Evolutionary conservation across 2,888 invertebrate species (phyloP), one percentile per base, ranked within the genome.

Genomic region (Cryptus armator): DNA sequence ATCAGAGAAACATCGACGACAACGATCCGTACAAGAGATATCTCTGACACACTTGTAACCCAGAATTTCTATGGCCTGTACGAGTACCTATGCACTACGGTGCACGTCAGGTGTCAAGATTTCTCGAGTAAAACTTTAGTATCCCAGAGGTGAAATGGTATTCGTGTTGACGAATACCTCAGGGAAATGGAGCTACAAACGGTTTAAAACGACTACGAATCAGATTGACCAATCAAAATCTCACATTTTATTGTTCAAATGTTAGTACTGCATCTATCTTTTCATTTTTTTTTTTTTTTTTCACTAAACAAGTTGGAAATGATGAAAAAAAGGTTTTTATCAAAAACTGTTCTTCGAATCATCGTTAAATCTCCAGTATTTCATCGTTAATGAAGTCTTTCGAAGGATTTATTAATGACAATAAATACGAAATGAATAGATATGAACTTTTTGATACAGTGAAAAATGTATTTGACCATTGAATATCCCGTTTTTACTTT

Each of bases 11-110:
- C 59, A n/a, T 29, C 59, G 32, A 29, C 59, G 59, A 62, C 59
- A 62, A 62, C 59, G 59, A 62, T 62, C 59, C 59, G 29, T 62
- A 62, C 59, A 62, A 29, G 59, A 62, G 59, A 62, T 62, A 62
- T 29, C 59, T 62, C 59, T 19, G 59, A 29, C 59, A 62, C 59
- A 62, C 59, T 62, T 71, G 86, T 71, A 84, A 84, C 77, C 83
- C 72, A 84, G 83, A 85, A 86, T 86, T 87, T 86, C 86, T 86
- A 87, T 85, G 77, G 86, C 83, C 80, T 77, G 70, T 81, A 81
- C 83, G 81, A 81, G 87, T 86, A 24, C 24, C 24, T 24, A 87
- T 84, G 84, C 86, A 78, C 85, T 77, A 81, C 76, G 82, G 59
- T 32, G 77, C 80, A 77, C 86, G 86, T 88, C 82, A 83, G 86